These are phyloP conservation scores for Acanthurus tractus DNA, from an alignment of 2,797 vertebrate genomes.

Conservation along the genomic window DNA sequence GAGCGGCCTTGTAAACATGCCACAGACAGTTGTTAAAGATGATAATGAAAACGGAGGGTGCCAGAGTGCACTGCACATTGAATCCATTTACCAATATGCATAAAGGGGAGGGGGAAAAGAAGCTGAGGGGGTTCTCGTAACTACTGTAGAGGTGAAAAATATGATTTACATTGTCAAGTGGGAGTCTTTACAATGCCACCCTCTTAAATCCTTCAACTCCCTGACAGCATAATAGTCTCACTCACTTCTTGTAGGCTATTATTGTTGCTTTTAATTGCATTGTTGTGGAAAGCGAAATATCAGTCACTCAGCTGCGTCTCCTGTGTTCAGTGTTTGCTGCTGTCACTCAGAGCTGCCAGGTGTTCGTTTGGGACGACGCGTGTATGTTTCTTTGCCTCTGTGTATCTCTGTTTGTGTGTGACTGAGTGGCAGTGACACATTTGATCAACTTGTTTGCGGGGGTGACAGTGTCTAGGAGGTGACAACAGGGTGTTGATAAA, in stretches of 20 bases:
- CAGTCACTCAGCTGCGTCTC: slow-evolving; percentile 62
- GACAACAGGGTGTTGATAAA: slow-evolving; percentile 44
- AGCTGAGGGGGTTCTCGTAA: slow-evolving; percentile 29
- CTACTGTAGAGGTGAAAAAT: slow-evolving; percentile 37
- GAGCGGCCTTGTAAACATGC: slow-evolving; percentile 75
- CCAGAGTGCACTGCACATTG: slow-evolving; percentile 49
- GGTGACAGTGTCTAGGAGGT: slow-evolving; percentile 50
- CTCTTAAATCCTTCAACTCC: slow-evolving; percentile 67
- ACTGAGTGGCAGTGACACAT: slow-evolving; percentile 53
- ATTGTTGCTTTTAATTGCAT: slow-evolving; percentile 78
- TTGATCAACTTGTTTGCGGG: slow-evolving; percentile 56
- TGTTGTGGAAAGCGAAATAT: slow-evolving; percentile 63
- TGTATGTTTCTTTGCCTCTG: slow-evolving; percentile 1
- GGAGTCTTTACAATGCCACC: slow-evolving; percentile 54
- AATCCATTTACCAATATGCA: slow-evolving; percentile 59
- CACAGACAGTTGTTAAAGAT: slow-evolving; percentile 73
- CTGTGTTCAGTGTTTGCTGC: slow-evolving; percentile 34
- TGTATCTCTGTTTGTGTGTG: slow-evolving; percentile 2
- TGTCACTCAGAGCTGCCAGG: slow-evolving; percentile 72
- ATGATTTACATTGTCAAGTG: slow-evolving; percentile 43
- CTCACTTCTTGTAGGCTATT: slow-evolving; percentile 62
- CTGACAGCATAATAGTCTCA: slow-evolving; percentile 72
- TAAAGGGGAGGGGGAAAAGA: slow-evolving; percentile 15
- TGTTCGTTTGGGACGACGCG: slow-evolving; percentile 19
- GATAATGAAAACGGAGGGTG: slow-evolving; percentile 63